These are phyloP conservation scores for Festucalex cinctus DNA, from an alignment of 2,113 vertebrate genomes.

Conservation along the genomic window DNA sequence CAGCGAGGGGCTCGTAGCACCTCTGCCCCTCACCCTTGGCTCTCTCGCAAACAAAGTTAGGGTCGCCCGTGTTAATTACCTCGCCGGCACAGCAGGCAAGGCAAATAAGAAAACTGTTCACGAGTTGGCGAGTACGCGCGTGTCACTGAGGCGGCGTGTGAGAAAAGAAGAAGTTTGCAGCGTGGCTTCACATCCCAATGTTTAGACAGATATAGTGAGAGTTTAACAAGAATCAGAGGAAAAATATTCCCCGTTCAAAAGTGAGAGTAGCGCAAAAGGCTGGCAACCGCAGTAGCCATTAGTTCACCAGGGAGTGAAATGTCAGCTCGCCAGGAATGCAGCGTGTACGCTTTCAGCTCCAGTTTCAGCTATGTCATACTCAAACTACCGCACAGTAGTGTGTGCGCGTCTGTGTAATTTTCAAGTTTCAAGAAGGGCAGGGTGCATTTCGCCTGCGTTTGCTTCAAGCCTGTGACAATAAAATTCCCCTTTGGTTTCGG, in stretches of 20 bases:
- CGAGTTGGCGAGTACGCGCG: constrained; percentile 41
- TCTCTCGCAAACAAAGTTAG: constrained; percentile 38
- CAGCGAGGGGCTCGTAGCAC: constrained; percentile 31
- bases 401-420: constrained; percentile 16
- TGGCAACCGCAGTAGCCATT: constrained; percentile 32
- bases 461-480: not conserved
- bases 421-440: constrained; percentile 16
- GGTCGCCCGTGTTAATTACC: constrained; percentile 71
- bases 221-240: not conserved
- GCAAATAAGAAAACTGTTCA: not conserved
- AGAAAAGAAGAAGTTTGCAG: constrained; percentile 35
- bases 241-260: not conserved
- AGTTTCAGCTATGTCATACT: constrained; percentile 17
- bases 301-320: constrained; percentile 40
- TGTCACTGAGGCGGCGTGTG: constrained; percentile 29
- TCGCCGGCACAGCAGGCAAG: constrained; percentile 32
- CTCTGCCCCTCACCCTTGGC: constrained; percentile 38
- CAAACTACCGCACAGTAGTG: not conserved
- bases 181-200: not conserved
- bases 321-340: constrained; percentile 38
- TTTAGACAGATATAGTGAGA: not conserved
- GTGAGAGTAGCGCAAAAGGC: not conserved
- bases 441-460: constrained; percentile 6
- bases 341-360: constrained; percentile 23
- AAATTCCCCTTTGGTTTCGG: constrained; percentile 1